Evolutionary conservation across 2,113 vertebrate genomes (phyloP), one percentile per base, ranked within the genome.

Genomic region (Peucedramus taeniatus): DNA sequence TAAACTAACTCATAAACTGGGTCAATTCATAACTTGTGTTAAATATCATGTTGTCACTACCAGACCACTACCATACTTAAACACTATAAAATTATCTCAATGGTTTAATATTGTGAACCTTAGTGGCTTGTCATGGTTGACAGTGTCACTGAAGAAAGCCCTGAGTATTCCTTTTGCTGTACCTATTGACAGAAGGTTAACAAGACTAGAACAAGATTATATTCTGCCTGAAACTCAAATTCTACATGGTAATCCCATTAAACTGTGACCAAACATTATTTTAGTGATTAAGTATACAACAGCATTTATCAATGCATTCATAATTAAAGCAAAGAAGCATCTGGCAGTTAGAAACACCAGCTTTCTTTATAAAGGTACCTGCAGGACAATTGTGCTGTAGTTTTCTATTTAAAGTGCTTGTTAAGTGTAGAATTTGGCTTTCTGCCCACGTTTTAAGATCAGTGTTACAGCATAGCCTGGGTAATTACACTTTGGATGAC

Each of bases 391-490:
- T 88, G 76, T 35, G 53, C 80, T 83, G 63, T 68, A 91, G 66
- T 71, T 91, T 89, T 94, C 92, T 94, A 93, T 92, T 95, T 95
- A 85, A 93, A 94, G 87, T 53, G 47, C 83, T 59, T 74, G 75
- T 81, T 76, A 91, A 94, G 87, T 76, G 71, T 91, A 86, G 76
- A 86, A 83, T 71, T 63, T 93, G 90, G 83, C 80, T 93, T 89
- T 79, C 79, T 80, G 76, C 66, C 89, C 39, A 28, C 2, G 2
- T 91, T 94, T 93, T 71, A 94, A 93, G 92, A 90, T 93, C 89
- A 83, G 39, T 37, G 61, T 71, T 83, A 74, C 85, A 54, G 92
- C 72, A 94, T 31, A 71, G 87, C 57, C 76, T 76, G 57, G 26
- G 83, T 94, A 95, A 92, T 86, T 88, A 80, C 90, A 68, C 87